Conservation (phyloP, 2,113 vertebrate genomes). For the Zonotrichia leucophrys region DNA sequence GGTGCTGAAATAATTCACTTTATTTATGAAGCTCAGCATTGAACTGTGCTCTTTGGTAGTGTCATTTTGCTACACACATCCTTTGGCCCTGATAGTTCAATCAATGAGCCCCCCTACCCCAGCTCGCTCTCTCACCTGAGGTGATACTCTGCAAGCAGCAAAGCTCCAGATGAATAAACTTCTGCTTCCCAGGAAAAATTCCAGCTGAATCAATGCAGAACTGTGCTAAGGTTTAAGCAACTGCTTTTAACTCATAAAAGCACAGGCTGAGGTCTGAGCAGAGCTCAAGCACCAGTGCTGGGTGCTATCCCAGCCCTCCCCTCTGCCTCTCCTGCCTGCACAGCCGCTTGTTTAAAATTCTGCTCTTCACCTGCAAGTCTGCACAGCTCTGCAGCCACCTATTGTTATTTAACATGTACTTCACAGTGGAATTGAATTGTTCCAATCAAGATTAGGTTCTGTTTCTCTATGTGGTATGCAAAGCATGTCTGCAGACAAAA, state of each 20-base stretch:
- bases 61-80: neutral
- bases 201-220: conserved; percentile 7
- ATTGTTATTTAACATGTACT: conserved; percentile 36
- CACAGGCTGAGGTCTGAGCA: neutral
- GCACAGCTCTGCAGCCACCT: conserved; percentile 12
- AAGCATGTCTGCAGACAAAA: conserved; percentile 14
- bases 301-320: neutral
- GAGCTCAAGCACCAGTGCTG: neutral
- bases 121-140: rapidly evolving
- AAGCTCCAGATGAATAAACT: neutral
- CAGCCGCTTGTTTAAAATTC: conserved; percentile 33
- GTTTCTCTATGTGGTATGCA: neutral
- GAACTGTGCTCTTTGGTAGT: neutral
- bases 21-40: neutral
- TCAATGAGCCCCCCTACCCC: neutral
- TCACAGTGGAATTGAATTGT: conserved; percentile 14
- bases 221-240: neutral
- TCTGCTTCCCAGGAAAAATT: neutral
- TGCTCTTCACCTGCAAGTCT: conserved; percentile 51
- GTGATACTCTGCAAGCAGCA: neutral
- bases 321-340: neutral
- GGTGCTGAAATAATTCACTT: neutral
- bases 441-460: conserved; percentile 11
- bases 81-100: neutral
- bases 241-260: neutral